Percentiles rank a stretch among this genome's conserved stretches.
These are phyloP conservation scores for Aplodontia rufa DNA, from an alignment of 2,113 vertebrate species.

Conservation along the genomic window DNA sequence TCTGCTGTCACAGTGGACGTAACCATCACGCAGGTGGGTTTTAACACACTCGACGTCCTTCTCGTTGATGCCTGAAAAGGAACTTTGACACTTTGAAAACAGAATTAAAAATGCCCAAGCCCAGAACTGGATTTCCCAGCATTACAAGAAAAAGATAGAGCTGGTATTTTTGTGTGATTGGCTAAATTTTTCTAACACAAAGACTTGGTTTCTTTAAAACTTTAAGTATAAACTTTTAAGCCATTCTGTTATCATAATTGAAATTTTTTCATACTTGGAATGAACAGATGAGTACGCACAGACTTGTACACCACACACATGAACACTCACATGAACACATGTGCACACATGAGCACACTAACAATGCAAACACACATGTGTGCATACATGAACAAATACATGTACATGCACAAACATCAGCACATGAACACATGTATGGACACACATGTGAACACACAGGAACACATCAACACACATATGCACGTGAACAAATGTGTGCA, in stretches of 20 bases:
- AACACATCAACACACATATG: too few species aligned
- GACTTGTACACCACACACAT: too few species aligned
- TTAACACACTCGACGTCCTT: background rate
- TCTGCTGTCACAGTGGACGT: rapidly evolving
- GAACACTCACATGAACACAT: background rate
- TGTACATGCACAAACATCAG: too few species aligned
- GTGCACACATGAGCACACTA: too few species aligned
- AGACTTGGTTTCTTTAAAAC: background rate
- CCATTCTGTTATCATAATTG: background rate
- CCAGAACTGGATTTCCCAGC: background rate
- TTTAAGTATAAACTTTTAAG: background rate
- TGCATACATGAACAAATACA: too few species aligned
- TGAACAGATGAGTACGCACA: rapidly evolving
- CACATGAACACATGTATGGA: rapidly evolving
- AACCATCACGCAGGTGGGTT: too few species aligned
- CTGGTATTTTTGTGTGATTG: background rate
- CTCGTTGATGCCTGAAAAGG: background rate
- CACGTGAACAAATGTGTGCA: rapidly evolving
- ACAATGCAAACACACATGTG: too few species aligned
- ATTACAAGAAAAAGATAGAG: background rate
- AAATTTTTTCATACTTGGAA: background rate
- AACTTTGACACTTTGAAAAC: background rate
- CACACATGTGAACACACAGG: background rate
- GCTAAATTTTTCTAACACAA: background rate
- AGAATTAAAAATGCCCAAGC: background rate